Evolutionary conservation across 1,140 invertebrate genomes (phyloP), one percentile per base, ranked within the genome.

Genomic region (Andricus grossulariae): DNA sequence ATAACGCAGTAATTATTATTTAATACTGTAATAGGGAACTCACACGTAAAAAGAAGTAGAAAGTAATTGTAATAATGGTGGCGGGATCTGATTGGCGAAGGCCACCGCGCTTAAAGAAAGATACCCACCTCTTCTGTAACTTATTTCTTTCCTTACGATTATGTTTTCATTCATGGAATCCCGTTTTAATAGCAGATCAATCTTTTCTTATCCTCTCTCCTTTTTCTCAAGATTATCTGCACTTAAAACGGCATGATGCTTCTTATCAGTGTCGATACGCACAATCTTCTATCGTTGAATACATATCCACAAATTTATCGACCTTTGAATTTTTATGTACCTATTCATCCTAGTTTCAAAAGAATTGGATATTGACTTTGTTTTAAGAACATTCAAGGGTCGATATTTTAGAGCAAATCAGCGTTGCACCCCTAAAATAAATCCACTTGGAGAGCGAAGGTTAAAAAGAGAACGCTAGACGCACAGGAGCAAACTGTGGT

Each of bases 191-290:
- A 83, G 84, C 82, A 83, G 77, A 77, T 78, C 73, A 82, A 80
- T n/a, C 76, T 71, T 75, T 72, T 72, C 11, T 60, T 21, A 13
- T 3, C 5, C 13, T 66, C 13, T 39, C 32, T 66, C 32, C 32
- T 60, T 45, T 75, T n/a, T 66, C 57, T 5, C 54, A 18, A 11
- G 72, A 32, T 86, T 87, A 80, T 82, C 79, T 85, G 86, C 84
- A 84, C 83, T 88, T 74, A 85, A 82, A 88, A 83, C 84, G 86
- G 81, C 84, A 83, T 90, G 84, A 88, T 85, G 90, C 90, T 91
- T 91, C 81, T 91, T 90, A 90, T 91, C 85, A 88, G 82, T 91
- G 87, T 91, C 86, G 82, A 87, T 87, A 87, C 80, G 89, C 86
- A 83, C 79, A 84, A 71, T 32, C 45, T 73, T 80, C 79, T 83